Evolutionary conservation across 92 coral and sea anemone genomes (phyloP), one percentile per base, ranked within the genome.

Genomic region (Chrysogorgia sp.): DNA sequence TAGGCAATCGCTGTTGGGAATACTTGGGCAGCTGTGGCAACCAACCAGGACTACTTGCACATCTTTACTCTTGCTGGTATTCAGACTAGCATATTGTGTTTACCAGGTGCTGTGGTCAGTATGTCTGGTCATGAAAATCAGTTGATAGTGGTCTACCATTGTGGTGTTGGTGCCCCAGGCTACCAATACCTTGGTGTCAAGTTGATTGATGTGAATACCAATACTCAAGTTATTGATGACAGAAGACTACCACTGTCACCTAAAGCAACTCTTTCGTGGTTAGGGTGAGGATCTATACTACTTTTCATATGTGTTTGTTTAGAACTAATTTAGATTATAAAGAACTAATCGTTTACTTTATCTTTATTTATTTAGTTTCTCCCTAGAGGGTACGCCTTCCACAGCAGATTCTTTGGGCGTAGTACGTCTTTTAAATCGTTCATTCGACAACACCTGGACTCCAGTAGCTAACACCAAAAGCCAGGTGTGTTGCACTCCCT

Each of bases 321-420:
- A n/a, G n/a, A n/a, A n/a, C n/a, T n/a, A n/a, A n/a, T n/a, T n/a
- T n/a, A n/a, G n/a, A n/a, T n/a, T n/a, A n/a, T n/a, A n/a, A n/a
- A n/a, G n/a, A n/a, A n/a, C n/a, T n/a, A n/a, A n/a, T n/a, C n/a
- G n/a, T n/a, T n/a, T n/a, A n/a, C n/a, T n/a, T n/a, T n/a, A n/a
- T n/a, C n/a, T n/a, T n/a, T n/a, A n/a, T 74, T 35, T 25, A n/a
- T 40, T 33, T 30, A 94, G 98, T 55, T 94, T 94, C 65, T 86
- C 97, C n/a, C 89, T 85, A 60, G 92, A 87, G 55, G 97, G 92
- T 20, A 89, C 98, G 14, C 96, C 98, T n/a, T 88, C 90, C 0
- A 58, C 90, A 32, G 94, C 85, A 15, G 98, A 94, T 68, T 94
- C 98, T 49, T 55, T 70, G 2, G 98, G 98, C 4, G 83, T 94